phyloP scores from a whole-genome alignment of 2,797 vertebrate genomes.

The Ctenopoma kingsleyae region DNA sequence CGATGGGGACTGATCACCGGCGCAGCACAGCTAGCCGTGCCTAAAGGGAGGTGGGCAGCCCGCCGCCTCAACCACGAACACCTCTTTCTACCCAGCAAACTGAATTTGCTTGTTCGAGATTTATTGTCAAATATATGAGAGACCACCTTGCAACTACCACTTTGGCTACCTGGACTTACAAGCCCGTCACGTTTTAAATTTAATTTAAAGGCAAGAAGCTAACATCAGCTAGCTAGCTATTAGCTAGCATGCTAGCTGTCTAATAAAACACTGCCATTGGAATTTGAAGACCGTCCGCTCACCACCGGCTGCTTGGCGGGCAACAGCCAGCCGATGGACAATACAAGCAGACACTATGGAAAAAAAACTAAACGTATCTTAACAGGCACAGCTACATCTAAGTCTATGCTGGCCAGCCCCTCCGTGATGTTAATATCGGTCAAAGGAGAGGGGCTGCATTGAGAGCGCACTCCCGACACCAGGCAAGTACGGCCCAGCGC shows the following conservation, averaged over 20 bases:
- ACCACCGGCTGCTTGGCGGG: conserved; percentile 51
- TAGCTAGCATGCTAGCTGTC: conserved; percentile 76
- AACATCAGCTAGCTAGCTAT: conserved; percentile 68
- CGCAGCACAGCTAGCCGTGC: conserved; percentile 67
- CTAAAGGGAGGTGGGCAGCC: conserved; percentile 70
- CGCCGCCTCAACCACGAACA: conserved; percentile 57
- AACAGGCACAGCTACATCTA: conserved; percentile 71
- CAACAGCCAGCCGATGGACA: conserved; percentile 36
- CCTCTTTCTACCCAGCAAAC: conserved; percentile 13
- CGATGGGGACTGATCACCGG: conserved; percentile 60
- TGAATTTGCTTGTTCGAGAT: conserved; percentile 10
- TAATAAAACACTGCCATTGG: conserved; percentile 77
- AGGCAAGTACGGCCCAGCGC: conserved; percentile 71
- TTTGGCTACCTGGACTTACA: background rate
- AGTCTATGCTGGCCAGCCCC: conserved; percentile 78
- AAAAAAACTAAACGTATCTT: conserved; percentile 58
- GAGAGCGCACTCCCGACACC: conserved; percentile 78
- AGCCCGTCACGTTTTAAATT: conserved; percentile 32
- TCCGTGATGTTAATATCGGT: conserved; percentile 83
- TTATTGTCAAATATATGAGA: background rate
- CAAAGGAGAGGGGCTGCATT: conserved; percentile 78
- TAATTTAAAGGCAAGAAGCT: conserved; percentile 57
- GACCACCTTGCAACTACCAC: background rate
- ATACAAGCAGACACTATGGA: conserved; percentile 25
- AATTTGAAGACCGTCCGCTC: conserved; percentile 62